A percentile compares a stretch with the other conserved stretches of the same genome.
These are phyloP conservation scores for Fabriciana adippe DNA, from an alignment of 2,888 invertebrate genomes.

Conservation along the genomic window DNA sequence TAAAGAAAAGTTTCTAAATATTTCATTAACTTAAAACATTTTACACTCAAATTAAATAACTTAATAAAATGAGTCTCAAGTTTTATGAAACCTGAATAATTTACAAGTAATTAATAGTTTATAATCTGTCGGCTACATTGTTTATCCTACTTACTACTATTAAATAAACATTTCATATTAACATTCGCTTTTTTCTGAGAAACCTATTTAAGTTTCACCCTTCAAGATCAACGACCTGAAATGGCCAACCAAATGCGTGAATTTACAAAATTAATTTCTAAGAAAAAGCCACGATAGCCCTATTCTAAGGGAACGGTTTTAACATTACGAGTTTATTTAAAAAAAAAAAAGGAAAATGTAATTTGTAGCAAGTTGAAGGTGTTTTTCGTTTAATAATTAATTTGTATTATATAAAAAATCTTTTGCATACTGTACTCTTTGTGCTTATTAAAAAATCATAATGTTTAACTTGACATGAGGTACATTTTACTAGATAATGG, in stretches of 20 bases:
- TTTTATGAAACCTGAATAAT: too few relatives aligned
- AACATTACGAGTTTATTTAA: slow-evolving; percentile 2
- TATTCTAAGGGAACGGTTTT: slow-evolving; percentile 5
- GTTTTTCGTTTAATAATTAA: background rate
- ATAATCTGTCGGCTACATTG: too few relatives aligned
- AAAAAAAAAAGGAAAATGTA: background rate
- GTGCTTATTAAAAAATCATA: background rate
- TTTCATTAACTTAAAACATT: too few relatives aligned
- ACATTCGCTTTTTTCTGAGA: background rate
- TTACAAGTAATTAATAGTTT: too few relatives aligned
- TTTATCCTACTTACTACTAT: too few relatives aligned
- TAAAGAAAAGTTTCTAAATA: too few relatives aligned
- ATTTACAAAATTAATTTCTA: background rate
- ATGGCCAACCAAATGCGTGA: background rate
- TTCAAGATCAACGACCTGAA: slow-evolving; percentile 11
- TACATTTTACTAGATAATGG: too few relatives aligned
- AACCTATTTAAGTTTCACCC: slow-evolving; percentile 12
- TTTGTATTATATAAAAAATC: background rate
- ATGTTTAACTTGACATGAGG: background rate
- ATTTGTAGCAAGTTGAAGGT: background rate
- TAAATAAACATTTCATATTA: background rate
- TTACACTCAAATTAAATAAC: too few relatives aligned
- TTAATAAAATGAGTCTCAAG: too few relatives aligned
- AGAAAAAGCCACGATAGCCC: background rate
- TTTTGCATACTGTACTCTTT: background rate